These are phyloP conservation scores for Pleuronectes platessa DNA, from an alignment of 2,113 vertebrate species.

Conservation along the genomic window DNA sequence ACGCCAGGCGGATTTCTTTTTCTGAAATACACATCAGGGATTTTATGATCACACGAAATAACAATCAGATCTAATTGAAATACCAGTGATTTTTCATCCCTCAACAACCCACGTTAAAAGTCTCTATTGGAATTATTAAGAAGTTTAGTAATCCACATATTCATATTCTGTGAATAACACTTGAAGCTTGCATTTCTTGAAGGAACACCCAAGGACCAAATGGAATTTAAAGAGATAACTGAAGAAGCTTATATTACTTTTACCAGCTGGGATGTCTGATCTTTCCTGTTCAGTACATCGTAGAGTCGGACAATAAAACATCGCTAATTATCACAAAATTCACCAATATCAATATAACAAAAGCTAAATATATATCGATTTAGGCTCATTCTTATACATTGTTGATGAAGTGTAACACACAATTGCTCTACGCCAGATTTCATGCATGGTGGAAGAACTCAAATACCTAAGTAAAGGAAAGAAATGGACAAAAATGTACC, in stretches of 20 bases:
- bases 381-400: too few species aligned
- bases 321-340: too few species aligned
- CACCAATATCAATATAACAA: too few species aligned
- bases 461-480: too few species aligned
- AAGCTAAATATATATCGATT: too few species aligned
- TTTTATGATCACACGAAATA: slow-evolving; percentile 7
- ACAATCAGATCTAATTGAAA: slow-evolving; percentile 20
- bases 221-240: neutral
- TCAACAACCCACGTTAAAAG: neutral
- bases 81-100: neutral
- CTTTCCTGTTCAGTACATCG: slow-evolving; percentile 1
- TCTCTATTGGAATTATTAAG: neutral
- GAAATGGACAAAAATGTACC: too few species aligned
- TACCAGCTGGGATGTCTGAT: slow-evolving; percentile 9
- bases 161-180: neutral
- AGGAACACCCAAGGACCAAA: slow-evolving; percentile 2
- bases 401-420: too few species aligned
- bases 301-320: too few species aligned
- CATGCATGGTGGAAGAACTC: too few species aligned
- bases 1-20: slow-evolving; percentile 27
- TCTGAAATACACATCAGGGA: slow-evolving; percentile 9
- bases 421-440: too few species aligned
- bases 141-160: neutral
- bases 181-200: neutral
- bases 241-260: neutral